A percentile compares a stretch with the other conserved stretches of the same genome.
Conservation (phyloP, 2,888 invertebrate species). For the Kuschelorhynchus macadamiae region DNA sequence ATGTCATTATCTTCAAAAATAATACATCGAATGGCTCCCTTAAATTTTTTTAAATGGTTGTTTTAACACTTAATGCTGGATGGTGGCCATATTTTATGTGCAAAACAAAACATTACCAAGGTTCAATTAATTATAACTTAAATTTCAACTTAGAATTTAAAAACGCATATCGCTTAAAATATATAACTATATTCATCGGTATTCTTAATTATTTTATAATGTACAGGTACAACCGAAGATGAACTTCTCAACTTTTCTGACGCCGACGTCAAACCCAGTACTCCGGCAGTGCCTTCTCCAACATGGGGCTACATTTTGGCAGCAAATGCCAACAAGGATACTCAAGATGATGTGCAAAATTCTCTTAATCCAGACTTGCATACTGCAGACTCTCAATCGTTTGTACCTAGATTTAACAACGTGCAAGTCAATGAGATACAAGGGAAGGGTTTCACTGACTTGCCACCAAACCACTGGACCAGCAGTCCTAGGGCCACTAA, state of each 20-base stretch:
- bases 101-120: no score
- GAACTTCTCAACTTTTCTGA: slow-evolving; percentile 86
- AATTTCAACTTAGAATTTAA: no score
- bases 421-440: slow-evolving; percentile 67
- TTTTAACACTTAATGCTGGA: no score
- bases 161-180: no score
- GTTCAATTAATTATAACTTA: no score
- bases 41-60: no score
- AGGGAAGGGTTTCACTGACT: slow-evolving; percentile 50
- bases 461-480: slow-evolving; percentile 65
- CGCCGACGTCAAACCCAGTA: slow-evolving; percentile 68
- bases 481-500: slow-evolving; percentile 69
- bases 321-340: slow-evolving; percentile 41
- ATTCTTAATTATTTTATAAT: no score
- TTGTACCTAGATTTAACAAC: slow-evolving; percentile 74
- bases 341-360: slow-evolving; percentile 54
- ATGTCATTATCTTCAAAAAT: no score
- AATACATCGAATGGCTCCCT: no score
- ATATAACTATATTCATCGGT: no score
- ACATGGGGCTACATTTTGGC: slow-evolving; percentile 66
- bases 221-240: slow-evolving; percentile 71
- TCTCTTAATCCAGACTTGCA: slow-evolving; percentile 71
- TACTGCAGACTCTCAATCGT: slow-evolving; percentile 80
- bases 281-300: slow-evolving; percentile 65
- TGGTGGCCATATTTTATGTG: no score